Evolutionary conservation across 1,140 invertebrate species (phyloP).

Genomic region (Samia ricini): DNA sequence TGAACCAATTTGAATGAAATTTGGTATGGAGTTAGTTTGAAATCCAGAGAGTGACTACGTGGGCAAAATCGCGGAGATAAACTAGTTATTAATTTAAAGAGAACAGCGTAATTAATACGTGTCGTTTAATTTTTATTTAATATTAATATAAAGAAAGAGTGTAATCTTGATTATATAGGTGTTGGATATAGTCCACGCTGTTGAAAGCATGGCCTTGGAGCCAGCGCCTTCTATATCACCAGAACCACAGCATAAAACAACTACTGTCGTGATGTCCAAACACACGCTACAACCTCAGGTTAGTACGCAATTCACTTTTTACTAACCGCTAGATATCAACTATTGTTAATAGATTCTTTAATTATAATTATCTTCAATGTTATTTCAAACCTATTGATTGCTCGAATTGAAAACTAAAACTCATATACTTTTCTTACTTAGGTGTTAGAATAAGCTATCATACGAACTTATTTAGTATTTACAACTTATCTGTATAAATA

Average conservation of each 20-base stretch:
- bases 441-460: not conserved
- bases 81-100: not conserved
- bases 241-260: slow-evolving; percentile 90
- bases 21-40: too few species aligned
- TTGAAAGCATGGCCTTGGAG: slow-evolving; percentile 86
- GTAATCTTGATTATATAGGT: too few species aligned
- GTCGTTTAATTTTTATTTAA: too few species aligned
- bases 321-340: not conserved
- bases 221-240: slow-evolving; percentile 88
- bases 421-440: too few species aligned
- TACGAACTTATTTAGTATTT: not conserved
- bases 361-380: not conserved
- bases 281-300: slow-evolving; percentile 84
- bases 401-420: not conserved
- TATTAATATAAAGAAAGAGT: too few species aligned
- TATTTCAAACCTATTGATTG: too few species aligned
- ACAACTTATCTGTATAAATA: not conserved
- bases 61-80: too few species aligned
- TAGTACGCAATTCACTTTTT: slow-evolving; percentile 6
- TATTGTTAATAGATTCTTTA: not conserved
- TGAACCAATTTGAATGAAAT: too few species aligned
- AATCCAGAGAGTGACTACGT: too few species aligned
- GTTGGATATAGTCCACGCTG: slow-evolving; percentile 91
- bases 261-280: slow-evolving; percentile 96
- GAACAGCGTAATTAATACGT: too few species aligned